Percentiles rank a stretch among this genome's conserved stretches.
These are phyloP conservation scores for Pithys albifrons DNA, from an alignment of 2,113 vertebrate species.

Conservation along the genomic window DNA sequence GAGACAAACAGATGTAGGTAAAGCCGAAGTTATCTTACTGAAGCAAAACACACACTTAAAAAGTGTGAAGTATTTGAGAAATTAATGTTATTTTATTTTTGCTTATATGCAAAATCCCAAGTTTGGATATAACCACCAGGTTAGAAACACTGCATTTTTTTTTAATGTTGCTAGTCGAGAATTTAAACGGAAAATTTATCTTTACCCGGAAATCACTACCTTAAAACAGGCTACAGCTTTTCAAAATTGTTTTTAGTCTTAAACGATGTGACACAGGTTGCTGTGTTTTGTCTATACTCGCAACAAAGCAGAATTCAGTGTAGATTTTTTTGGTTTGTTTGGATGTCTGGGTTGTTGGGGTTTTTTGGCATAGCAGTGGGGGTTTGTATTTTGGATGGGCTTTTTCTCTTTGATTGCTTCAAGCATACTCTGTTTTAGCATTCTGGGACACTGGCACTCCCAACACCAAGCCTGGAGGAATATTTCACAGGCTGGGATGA, in stretches of 20 bases:
- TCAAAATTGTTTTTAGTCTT: not conserved
- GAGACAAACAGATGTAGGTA: not conserved
- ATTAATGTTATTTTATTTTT: not conserved
- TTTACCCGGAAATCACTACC: not conserved
- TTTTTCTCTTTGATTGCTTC: not conserved
- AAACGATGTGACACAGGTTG: fast-evolving
- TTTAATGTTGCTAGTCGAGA: not conserved
- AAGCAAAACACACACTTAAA: fast-evolving
- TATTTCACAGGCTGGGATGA: not conserved
- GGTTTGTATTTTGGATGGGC: fast-evolving
- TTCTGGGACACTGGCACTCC: not conserved
- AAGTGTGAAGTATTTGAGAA: not conserved
- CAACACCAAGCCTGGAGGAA: not conserved
- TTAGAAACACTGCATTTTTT: not conserved
- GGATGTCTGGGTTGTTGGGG: not conserved
- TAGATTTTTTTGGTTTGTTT: not conserved
- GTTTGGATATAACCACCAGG: not conserved
- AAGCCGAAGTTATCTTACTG: not conserved
- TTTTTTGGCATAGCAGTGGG: not conserved
- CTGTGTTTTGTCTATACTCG: not conserved
- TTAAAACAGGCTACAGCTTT: not conserved
- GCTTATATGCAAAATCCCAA: not conserved
- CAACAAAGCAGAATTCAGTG: not conserved
- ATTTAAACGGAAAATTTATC: not conserved
- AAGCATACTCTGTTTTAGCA: not conserved